Conservation (phyloP, 1,140 invertebrate genomes). For the Penaeus vannamei region DNA sequence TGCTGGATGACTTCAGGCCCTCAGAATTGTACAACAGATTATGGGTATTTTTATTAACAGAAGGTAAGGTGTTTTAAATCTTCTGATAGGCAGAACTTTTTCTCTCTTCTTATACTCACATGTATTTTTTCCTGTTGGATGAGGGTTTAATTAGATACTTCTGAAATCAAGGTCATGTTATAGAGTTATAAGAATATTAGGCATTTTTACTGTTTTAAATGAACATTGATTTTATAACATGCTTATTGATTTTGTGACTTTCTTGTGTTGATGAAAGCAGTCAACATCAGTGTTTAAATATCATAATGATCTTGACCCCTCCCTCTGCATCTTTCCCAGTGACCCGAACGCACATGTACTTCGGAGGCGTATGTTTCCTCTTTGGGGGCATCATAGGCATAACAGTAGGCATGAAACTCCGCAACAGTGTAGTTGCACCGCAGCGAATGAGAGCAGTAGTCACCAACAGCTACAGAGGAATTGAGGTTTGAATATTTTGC, state of each 20-base stretch:
- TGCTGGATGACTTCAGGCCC: constrained; percentile 44
- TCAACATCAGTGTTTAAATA: not conserved
- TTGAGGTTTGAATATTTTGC: constrained; percentile 51
- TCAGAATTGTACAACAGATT: constrained; percentile 51
- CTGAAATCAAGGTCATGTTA: too few relatives aligned
- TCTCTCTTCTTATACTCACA: not conserved
- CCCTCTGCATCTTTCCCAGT: constrained; percentile 41
- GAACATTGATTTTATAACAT: too few relatives aligned
- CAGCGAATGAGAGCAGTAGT: constrained; percentile 67
- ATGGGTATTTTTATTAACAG: constrained; percentile 61
- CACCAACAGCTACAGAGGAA: constrained; percentile 60
- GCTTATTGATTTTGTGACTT: too few relatives aligned
- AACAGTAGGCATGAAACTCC: constrained; percentile 56
- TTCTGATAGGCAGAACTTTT: not conserved
- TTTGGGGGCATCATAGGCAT: constrained; percentile 57
- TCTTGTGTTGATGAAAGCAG: not conserved
- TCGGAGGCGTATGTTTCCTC: constrained; percentile 64
- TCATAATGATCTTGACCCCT: not conserved
- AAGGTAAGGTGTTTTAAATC: constrained; percentile 44
- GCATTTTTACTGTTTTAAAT: too few relatives aligned
- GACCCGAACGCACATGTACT: constrained; percentile 65
- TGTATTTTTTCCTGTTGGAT: not conserved
- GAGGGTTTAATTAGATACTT: not conserved
- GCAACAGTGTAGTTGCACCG: constrained; percentile 61
- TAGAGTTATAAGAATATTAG: too few relatives aligned